Percentiles rank a stretch among this genome's conserved stretches.
Conservation (phyloP, 2,113 vertebrate species). For the Acrocephalus kingi region DNA sequence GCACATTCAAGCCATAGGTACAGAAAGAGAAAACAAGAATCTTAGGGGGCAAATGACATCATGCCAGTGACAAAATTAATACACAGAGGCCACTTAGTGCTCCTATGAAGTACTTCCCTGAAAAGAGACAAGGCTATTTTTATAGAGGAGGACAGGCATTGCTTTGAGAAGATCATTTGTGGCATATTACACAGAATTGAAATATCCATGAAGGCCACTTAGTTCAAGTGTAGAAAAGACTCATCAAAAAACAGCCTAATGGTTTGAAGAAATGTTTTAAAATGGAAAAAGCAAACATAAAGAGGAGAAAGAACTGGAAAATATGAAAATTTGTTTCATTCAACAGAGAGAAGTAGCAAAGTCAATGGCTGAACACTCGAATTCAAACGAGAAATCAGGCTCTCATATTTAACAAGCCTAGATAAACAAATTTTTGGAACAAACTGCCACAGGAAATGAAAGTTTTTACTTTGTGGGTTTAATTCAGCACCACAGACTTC, state of each 20-base stretch:
- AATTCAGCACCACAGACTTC: background rate
- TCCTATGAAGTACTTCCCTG: background rate
- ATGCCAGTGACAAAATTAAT: background rate
- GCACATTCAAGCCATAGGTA: background rate
- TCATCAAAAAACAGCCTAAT: background rate
- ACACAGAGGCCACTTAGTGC: background rate
- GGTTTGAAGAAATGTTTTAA: background rate
- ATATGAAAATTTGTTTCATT: background rate
- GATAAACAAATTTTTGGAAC: background rate
- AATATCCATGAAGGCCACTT: rapidly evolving
- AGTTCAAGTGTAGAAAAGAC: background rate
- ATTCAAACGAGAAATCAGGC: background rate
- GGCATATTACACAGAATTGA: background rate
- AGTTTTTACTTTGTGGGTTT: background rate
- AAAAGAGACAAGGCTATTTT: background rate
- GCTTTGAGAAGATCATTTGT: background rate
- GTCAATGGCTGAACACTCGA: background rate
- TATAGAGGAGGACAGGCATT: background rate
- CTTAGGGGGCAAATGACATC: background rate
- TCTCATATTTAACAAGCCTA: background rate
- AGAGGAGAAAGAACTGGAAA: background rate
- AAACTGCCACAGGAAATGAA: background rate
- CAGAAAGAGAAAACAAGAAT: background rate
- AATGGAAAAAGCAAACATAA: background rate
- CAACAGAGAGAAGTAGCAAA: background rate